Evolutionary conservation across 2,797 vertebrate genomes (phyloP).

Genomic region (Tragelaphus eurycerus): DNA sequence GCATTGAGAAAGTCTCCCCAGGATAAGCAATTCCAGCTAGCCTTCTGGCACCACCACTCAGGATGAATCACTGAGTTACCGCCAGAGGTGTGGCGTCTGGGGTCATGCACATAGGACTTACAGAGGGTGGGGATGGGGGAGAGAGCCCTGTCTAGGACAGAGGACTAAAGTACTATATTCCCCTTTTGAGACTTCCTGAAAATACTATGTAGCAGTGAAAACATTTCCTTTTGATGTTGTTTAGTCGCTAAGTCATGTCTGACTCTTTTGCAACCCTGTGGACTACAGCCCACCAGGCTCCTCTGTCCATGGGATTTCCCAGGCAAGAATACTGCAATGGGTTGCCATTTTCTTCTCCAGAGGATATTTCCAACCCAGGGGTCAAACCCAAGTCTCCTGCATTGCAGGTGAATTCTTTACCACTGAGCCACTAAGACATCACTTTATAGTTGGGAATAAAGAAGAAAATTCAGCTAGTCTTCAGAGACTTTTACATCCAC

Average conservation of each 20-base stretch:
- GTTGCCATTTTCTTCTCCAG: background rate
- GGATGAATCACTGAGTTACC: constrained; percentile 50
- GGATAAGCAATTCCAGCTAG: constrained; percentile 14
- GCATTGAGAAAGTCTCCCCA: constrained; percentile 8
- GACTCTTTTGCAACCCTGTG: background rate
- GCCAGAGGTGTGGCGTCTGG: constrained; percentile 5
- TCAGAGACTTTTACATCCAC: background rate
- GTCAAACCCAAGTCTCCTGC: background rate
- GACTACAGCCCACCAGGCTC: background rate
- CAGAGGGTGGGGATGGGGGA: background rate
- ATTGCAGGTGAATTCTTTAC: background rate
- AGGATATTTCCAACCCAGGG: background rate
- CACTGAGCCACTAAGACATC: background rate
- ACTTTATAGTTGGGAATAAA: background rate
- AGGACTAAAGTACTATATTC: background rate
- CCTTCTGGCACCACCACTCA: background rate
- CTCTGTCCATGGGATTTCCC: background rate
- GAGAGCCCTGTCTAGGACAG: background rate
- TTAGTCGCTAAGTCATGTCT: background rate
- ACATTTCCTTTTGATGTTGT: background rate
- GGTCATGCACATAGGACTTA: background rate
- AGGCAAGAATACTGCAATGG: background rate
- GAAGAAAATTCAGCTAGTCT: background rate
- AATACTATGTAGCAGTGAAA: background rate
- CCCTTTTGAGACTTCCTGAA: background rate